Percentiles rank a stretch among this genome's conserved stretches.
Conservation (phyloP, 2,888 invertebrate species). For the Platerodrilus igneus region DNA sequence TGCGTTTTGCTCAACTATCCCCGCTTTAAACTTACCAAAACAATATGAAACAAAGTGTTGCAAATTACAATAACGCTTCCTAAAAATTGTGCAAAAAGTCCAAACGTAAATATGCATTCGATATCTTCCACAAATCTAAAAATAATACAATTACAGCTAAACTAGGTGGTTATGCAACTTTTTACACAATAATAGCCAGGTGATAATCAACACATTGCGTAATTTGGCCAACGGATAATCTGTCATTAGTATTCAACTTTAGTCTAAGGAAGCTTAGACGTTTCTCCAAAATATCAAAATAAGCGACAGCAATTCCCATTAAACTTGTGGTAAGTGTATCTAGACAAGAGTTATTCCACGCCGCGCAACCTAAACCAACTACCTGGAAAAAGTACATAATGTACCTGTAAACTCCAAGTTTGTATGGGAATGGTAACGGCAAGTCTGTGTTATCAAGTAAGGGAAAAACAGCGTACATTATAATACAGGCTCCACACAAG, state of each 20-base stretch:
- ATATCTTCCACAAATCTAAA: slow-evolving; percentile 12
- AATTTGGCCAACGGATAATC: background rate
- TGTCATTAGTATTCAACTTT: background rate
- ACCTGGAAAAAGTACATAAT: slow-evolving; percentile 11
- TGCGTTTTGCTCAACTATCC: too few species aligned
- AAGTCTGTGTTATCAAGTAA: slow-evolving; percentile 5
- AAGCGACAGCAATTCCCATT: slow-evolving; percentile 9
- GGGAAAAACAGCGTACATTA: slow-evolving; percentile 6
- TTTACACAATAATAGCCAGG: slow-evolving; percentile 10
- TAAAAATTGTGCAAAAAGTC: background rate
- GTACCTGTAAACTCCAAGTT: slow-evolving; percentile 4
- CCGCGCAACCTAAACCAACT: background rate
- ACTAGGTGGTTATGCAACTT: background rate
- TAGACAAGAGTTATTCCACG: slow-evolving; percentile 10
- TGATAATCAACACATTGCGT: slow-evolving; percentile 10
- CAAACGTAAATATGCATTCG: slow-evolving; percentile 11
- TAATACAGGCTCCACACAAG: background rate
- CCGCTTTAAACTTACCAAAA: slow-evolving; percentile 18
- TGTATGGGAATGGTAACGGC: slow-evolving; percentile 9
- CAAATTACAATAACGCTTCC: slow-evolving; percentile 4
- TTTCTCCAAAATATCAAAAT: slow-evolving; percentile 12
- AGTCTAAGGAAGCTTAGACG: too few species aligned
- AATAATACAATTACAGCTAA: too few species aligned
- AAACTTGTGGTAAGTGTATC: slow-evolving; percentile 10
- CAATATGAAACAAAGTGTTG: slow-evolving; percentile 17